Conservation (phyloP, 2,797 vertebrate species). For the Vultur gryphus region DNA sequence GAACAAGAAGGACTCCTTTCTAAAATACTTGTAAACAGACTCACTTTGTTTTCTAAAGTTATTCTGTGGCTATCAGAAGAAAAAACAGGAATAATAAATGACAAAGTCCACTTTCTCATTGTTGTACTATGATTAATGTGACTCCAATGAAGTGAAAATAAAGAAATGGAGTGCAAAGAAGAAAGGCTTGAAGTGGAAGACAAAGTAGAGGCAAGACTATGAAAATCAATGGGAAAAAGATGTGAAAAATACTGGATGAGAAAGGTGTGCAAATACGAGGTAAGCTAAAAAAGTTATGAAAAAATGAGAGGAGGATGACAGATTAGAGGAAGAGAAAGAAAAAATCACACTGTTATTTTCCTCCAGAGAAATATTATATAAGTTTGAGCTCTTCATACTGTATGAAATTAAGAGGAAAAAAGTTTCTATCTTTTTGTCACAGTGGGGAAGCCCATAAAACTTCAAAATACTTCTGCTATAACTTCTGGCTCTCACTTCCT, state of each 20-base stretch:
- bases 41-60: background rate
- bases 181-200: background rate
- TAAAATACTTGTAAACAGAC: background rate
- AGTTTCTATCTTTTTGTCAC: background rate
- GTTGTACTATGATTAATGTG: background rate
- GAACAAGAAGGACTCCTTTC: background rate
- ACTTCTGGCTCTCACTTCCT: background rate
- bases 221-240: background rate
- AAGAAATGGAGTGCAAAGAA: background rate
- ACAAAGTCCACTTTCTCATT: background rate
- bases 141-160: background rate
- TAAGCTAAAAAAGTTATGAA: background rate
- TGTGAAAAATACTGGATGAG: background rate
- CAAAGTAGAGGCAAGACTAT: background rate
- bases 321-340: background rate
- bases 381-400: background rate
- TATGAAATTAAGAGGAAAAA: background rate
- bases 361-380: background rate
- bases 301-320: background rate
- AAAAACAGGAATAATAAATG: background rate
- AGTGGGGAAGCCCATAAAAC: background rate
- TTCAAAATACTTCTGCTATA: background rate
- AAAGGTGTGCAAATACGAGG: background rate
- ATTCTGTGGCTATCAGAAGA: background rate
- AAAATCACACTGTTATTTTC: background rate